These are phyloP conservation scores for Peromyscus attwateri DNA, from an alignment of 2,797 vertebrate species.

Conservation along the genomic window DNA sequence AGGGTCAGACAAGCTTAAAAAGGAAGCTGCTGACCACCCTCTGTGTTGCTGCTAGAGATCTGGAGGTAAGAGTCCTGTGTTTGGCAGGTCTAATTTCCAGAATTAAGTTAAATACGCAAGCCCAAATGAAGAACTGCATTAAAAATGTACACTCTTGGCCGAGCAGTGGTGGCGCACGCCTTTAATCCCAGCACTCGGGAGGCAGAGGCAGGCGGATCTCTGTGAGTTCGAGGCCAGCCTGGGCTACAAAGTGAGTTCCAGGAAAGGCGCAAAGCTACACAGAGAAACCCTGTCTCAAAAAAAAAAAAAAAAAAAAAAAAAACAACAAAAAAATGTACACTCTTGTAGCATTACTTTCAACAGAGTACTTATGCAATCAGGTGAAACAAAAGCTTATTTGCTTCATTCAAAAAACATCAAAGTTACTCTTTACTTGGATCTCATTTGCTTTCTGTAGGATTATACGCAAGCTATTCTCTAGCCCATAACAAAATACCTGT, in stretches of 20 bases:
- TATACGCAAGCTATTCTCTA: constrained; percentile 60
- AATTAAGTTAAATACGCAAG: constrained; percentile 23
- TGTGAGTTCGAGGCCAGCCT: no score
- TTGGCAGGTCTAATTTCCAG: neutral
- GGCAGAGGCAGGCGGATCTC: no score
- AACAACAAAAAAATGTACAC: constrained; percentile 67
- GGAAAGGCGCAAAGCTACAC: no score
- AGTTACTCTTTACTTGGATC: constrained; percentile 74
- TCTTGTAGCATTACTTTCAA: constrained; percentile 56
- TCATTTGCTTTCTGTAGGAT: constrained; percentile 74
- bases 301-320: no score
- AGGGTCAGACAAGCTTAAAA: constrained; percentile 47
- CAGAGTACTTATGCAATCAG: constrained; percentile 37
- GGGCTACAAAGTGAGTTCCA: no score
- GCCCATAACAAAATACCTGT: constrained; percentile 64
- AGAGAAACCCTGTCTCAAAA: no score
- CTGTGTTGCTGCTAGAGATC: neutral
- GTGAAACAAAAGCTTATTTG: constrained; percentile 72
- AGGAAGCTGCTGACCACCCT: constrained; percentile 5
- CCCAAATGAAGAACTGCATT: constrained; percentile 59
- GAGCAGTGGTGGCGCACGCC: no score
- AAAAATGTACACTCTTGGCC: no score
- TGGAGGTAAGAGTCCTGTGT: neutral
- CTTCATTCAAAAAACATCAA: constrained; percentile 79
- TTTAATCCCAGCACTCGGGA: no score